These are phyloP conservation scores for Nephotettix cincticeps DNA, from an alignment of 1,140 invertebrate genomes.

Conservation along the genomic window DNA sequence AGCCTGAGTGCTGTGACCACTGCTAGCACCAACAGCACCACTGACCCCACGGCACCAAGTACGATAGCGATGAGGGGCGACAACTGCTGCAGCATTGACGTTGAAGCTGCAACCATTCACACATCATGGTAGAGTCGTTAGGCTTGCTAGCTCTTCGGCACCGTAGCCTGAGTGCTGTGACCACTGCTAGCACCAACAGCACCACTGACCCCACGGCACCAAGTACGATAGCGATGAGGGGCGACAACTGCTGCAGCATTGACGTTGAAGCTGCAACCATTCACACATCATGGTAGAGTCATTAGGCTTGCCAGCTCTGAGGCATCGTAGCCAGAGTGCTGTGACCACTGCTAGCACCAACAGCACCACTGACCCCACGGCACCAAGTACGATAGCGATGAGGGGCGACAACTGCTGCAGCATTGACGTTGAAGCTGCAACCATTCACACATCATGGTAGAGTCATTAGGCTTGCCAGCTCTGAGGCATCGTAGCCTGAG, in stretches of 20 bases:
- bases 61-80: conserved; percentile 66
- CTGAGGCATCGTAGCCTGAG: conserved; percentile 34
- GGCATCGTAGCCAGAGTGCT: conserved; percentile 44
- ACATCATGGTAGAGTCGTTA: conserved; percentile 37
- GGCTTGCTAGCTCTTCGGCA: conserved; percentile 21
- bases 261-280: background rate
- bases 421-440: conserved; percentile 1
- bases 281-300: conserved; percentile 41
- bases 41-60: conserved; percentile 66
- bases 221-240: conserved; percentile 67
- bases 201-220: conserved; percentile 69
- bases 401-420: conserved; percentile 57
- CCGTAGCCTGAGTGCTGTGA: conserved; percentile 48
- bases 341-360: conserved; percentile 61
- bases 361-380: conserved; percentile 65
- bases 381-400: conserved; percentile 67
- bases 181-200: conserved; percentile 62
- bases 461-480: conserved; percentile 25
- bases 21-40: conserved; percentile 66
- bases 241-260: conserved; percentile 51
- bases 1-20: conserved; percentile 51
- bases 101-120: background rate
- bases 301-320: conserved; percentile 20
- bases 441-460: background rate
- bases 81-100: conserved; percentile 47